phyloP scores from a whole-genome alignment of 2,888 invertebrate genomes.

The Yponomeuta sedellus region DNA sequence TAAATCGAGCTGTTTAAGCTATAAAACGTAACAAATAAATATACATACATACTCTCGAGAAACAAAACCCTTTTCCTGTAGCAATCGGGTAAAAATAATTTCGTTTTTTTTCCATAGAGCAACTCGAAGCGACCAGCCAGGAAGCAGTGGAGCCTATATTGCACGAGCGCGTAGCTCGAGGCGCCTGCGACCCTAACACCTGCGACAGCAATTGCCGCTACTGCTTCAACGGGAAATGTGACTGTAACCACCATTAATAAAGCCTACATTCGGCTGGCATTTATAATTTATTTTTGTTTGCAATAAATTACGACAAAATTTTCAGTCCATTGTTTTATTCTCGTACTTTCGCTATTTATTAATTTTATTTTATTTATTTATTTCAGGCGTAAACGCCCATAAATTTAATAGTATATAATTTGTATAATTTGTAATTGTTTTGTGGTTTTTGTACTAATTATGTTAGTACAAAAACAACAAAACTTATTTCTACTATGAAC shows the following conservation, averaged over 20 bases:
- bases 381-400: too few relatives aligned
- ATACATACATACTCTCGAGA: too few relatives aligned
- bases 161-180: slow-evolving; percentile 7
- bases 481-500: too few relatives aligned
- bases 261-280: background rate
- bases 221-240: slow-evolving; percentile 17
- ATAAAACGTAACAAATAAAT: too few relatives aligned
- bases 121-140: background rate
- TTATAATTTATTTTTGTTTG: background rate
- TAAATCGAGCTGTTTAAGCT: too few relatives aligned
- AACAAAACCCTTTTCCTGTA: too few relatives aligned
- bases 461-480: too few relatives aligned
- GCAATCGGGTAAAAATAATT: too few relatives aligned
- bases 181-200: slow-evolving; percentile 12
- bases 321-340: background rate
- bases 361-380: too few relatives aligned
- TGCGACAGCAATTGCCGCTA: slow-evolving; percentile 16
- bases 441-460: too few relatives aligned
- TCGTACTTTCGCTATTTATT: background rate
- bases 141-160: background rate
- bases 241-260: slow-evolving; percentile 11
- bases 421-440: too few relatives aligned
- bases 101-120: background rate
- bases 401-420: too few relatives aligned
- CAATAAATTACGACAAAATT: background rate